Evolutionary conservation across 2,888 invertebrate genomes (phyloP).

Genomic region (Chalcis sispes): DNA sequence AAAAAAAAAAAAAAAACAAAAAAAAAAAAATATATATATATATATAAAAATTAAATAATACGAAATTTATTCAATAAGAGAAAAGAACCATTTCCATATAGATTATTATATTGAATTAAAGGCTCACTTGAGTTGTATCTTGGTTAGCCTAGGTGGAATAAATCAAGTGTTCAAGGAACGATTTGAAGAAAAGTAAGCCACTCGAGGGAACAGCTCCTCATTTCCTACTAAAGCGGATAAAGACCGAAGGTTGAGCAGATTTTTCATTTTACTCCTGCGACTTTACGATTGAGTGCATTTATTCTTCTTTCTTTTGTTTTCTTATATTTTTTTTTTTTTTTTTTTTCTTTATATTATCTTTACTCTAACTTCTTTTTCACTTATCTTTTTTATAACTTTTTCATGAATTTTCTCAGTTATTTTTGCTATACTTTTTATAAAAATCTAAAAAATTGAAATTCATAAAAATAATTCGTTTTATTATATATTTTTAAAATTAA

Average conservation of each 20-base stretch:
- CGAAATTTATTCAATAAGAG: no score
- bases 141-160: slow-evolving; percentile 14
- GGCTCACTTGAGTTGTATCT: not conserved
- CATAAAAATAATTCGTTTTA: no score
- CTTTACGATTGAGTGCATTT: slow-evolving; percentile 10
- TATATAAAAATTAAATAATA: no score
- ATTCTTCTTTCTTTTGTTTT: slow-evolving; percentile 3
- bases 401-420: no score
- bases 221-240: slow-evolving; percentile 49
- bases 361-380: no score
- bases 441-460: no score
- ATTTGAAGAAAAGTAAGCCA: slow-evolving; percentile 33
- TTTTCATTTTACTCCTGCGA: slow-evolving; percentile 39
- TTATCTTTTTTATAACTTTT: no score
- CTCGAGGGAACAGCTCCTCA: slow-evolving; percentile 42
- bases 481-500: no score
- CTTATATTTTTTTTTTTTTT: not conserved
- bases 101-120: slow-evolving; percentile 12
- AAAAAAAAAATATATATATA: no score
- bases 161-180: slow-evolving; percentile 1
- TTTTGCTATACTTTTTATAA: no score
- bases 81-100: no score
- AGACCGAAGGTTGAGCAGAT: slow-evolving; percentile 25
- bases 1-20: no score
- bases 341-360: not conserved